Base-by-base conservation (phyloP, 1,140 invertebrate species). In the Dysdera silvatica region DNA sequence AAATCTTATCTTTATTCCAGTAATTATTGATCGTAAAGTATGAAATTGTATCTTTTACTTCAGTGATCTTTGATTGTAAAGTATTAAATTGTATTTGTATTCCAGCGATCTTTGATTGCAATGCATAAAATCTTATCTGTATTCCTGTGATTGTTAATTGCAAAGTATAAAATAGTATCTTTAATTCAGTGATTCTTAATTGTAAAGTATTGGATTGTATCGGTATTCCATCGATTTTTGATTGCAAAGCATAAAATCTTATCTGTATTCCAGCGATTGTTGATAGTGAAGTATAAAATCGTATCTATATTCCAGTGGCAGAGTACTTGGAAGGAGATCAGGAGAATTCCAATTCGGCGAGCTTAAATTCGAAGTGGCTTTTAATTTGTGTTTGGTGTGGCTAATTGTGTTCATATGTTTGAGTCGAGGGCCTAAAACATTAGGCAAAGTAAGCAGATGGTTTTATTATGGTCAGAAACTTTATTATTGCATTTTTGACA, bases 341-440 rank as follows among this genome's bases (percentile, higher is more conserved):
- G 81, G 83, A 56, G 71, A 69, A 60, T 67, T 49, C 20, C 58
- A 61, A 28, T 66, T 65, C 18, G 66, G 58, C 24, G 61, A 83
- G 6, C 81, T 90, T 31, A 89, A 89, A 73, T 90, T 91, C 75
- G 87, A 93, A 79, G 82, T 91, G 53, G 87, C 88, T 3, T 91
- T 93, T 75, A 91, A 93, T 75, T 79, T 94, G 71, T 87, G 87
- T 2, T 84, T 93, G 4, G 84, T 93, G 16, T 95, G 91, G 91
- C 86, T 90, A 80, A 85, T 90, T 33, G 84, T 92, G 12, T 93
- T 92, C 70, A 82, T 94, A 10, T 85, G 85, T n/a, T 79, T 94
- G 3, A 89, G 88, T 73, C 45, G 63, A n/a, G 65, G 66, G 12
- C 20, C 68, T 29, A 66, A 69, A 32, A 56, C 65, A 33, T 66